Percentiles rank a stretch among this genome's conserved stretches.
phyloP scores from a whole-genome alignment of 2,888 invertebrate species.

The Elysia crispata region DNA sequence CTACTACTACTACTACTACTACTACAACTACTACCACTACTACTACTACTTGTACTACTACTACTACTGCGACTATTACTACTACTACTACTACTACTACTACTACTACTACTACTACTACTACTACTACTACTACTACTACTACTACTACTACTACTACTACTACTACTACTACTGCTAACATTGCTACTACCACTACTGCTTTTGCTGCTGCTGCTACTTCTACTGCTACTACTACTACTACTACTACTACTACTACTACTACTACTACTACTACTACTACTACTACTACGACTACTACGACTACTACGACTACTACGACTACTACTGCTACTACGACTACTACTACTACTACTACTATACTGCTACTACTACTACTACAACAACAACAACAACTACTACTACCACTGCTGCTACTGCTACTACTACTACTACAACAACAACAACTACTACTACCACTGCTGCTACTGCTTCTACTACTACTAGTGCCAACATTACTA shows the following conservation, averaged over 20 bases:
- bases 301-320: too few relatives aligned
- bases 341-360: too few relatives aligned
- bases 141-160: too few relatives aligned
- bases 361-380: conserved; percentile 17
- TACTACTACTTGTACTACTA: background rate
- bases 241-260: conserved; percentile 28
- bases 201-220: too few relatives aligned
- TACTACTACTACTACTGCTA: conserved; percentile 15
- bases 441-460: conserved; percentile 40
- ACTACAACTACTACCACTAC: background rate
- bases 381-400: background rate
- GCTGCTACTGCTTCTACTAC: too few relatives aligned
- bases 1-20: too few relatives aligned
- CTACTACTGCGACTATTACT: background rate
- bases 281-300: too few relatives aligned
- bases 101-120: background rate
- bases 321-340: too few relatives aligned
- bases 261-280: conserved; percentile 42
- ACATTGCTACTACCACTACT: too few relatives aligned
- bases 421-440: conserved; percentile 42
- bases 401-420: too few relatives aligned
- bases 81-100: background rate
- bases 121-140: too few relatives aligned
- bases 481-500: too few relatives aligned
- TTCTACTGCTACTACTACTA: background rate